Evolutionary conservation across 2,888 invertebrate genomes (phyloP), one percentile per base, ranked within the genome.

Genomic region (Heliconius charithonia): DNA sequence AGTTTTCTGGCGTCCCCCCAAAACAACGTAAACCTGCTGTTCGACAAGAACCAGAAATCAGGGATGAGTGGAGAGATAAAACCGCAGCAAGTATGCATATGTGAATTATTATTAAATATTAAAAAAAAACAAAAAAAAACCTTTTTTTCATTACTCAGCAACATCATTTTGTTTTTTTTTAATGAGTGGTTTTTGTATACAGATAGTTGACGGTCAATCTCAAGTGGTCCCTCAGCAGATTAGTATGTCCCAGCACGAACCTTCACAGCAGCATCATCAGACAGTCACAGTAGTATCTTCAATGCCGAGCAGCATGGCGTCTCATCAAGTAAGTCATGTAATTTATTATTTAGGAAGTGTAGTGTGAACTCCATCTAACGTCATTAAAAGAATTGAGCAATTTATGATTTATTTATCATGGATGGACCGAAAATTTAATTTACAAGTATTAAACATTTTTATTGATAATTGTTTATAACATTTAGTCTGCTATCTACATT

Each of bases 241-340:
- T 84, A 94, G 89, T 77, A 94, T 94, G 94, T 85, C 95, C 0
- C 95, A 95, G 83, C 94, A 95, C 91, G 95, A 95, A 78, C 88
- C 91, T 0, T 82, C 89, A n/a, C 95, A 95, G 85, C 95, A 94
- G 80, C 95, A 95, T 66, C 95, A 95, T 81, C 94, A 95, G 86
- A 94, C 94, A 0, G 94, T 94, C 83, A 93, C 94, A 13, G 95
- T 95, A 13, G 95, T 95, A 6, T 93, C 95, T 2, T 95, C 95
- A 0, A 94, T 95, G 91, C 94, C 95, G 13, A 95, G 91, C 87
- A 91, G 88, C 73, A 93, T 95, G 91, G 89, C 90, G 0, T 86
- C 86, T 9, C 94, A 95, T 82, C 95, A 95, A 92, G 95, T 94
- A 84, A 77, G 80, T 78, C 37, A 70, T 69, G 66, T 65, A 70